phyloP scores from a whole-genome alignment of 35 echinoderm and acorn worm species.

The Ophiothrix spiculata region DNA sequence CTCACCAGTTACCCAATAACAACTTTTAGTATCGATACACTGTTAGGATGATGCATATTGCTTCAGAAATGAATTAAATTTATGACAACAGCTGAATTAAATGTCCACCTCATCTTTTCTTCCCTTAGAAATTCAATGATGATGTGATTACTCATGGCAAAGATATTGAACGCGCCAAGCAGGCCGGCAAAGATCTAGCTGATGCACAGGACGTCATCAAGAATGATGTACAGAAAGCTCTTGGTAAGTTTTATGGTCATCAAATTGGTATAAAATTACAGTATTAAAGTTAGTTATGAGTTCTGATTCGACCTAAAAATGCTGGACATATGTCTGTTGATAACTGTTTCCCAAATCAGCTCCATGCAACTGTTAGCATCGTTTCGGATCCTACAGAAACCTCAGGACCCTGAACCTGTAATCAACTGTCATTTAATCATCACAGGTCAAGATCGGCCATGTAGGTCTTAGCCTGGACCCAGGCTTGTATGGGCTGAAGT shows the following conservation, averaged over 20 bases:
- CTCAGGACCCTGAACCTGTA: too few species aligned
- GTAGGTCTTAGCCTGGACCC: too few species aligned
- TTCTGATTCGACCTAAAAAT: not conserved
- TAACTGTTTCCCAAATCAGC: not conserved
- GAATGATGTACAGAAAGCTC: constrained; percentile 87
- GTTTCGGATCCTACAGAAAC: too few species aligned
- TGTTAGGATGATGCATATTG: too few species aligned
- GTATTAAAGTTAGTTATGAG: not conserved
- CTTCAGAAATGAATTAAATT: too few species aligned
- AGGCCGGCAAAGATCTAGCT: constrained; percentile 90
- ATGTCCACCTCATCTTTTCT: too few species aligned
- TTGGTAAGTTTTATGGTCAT: constrained; percentile 43
- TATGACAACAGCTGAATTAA: too few species aligned
- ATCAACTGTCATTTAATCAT: too few species aligned
- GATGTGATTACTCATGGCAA: constrained; percentile 93
- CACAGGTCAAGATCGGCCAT: too few species aligned
- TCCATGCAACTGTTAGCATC: not conserved
- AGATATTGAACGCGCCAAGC: constrained; percentile 73
- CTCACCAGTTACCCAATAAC: too few species aligned
- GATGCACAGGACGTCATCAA: constrained; percentile 90
- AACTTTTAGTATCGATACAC: too few species aligned
- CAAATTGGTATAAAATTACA: not conserved
- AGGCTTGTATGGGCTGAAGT: too few species aligned
- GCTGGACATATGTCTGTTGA: not conserved
- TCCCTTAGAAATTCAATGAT: constrained; percentile 83